Conservation (phyloP, 2,797 vertebrate species). For the Taenioides sp. region DNA sequence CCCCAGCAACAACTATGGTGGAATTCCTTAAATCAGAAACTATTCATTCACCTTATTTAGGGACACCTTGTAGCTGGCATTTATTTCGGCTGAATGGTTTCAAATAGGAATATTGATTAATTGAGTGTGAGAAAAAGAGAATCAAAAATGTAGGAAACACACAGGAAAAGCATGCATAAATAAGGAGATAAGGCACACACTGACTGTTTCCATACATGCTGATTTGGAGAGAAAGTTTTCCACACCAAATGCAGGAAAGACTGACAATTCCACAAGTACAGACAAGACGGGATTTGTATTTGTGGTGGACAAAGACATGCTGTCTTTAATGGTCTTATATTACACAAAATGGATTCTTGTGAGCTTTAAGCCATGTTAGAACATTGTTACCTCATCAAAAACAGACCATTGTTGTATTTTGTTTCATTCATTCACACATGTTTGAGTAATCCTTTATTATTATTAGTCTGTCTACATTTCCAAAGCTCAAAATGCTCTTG, state of each 20-base stretch:
- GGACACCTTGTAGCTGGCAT: conserved; percentile 40
- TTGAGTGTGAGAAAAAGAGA: conserved; percentile 26
- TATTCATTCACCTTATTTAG: conserved; percentile 44
- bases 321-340: neutral
- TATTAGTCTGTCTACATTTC: too few species aligned
- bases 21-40: conserved; percentile 27
- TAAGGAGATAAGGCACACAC: conserved; percentile 16
- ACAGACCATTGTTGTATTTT: too few species aligned
- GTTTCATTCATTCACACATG: too few species aligned
- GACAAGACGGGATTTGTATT: conserved; percentile 24
- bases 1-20: conserved; percentile 31
- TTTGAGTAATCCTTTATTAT: too few species aligned
- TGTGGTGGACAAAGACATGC: conserved; percentile 58
- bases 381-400: too few species aligned
- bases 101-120: conserved; percentile 45
- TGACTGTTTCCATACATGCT: conserved; percentile 19
- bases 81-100: conserved; percentile 28
- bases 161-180: conserved; percentile 56
- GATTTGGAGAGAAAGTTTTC: conserved; percentile 25
- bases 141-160: conserved; percentile 20
- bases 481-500: too few species aligned
- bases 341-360: too few species aligned
- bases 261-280: conserved; percentile 18
- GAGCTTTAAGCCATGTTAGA: too few species aligned
- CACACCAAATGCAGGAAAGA: conserved; percentile 34